Percentiles rank a stretch among this genome's conserved stretches.
phyloP scores from a whole-genome alignment of 2,797 vertebrate genomes.

The Vireo griseus region DNA sequence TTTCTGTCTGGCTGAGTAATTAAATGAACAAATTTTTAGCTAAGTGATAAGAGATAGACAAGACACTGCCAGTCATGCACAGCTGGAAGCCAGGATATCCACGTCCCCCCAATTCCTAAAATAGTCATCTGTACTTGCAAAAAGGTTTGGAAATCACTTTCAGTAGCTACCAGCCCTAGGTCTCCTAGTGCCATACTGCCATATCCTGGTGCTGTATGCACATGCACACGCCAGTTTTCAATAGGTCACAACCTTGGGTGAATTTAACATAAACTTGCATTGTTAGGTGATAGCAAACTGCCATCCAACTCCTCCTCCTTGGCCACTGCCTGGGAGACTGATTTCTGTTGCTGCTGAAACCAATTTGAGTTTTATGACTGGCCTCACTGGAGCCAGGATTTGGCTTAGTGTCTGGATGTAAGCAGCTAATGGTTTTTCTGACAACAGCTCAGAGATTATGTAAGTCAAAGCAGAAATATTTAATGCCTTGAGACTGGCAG shows the following conservation, averaged over 20 bases:
- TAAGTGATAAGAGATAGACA: rapidly evolving
- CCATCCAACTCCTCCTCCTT: neutral
- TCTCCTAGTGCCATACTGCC: neutral
- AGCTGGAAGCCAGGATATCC: neutral
- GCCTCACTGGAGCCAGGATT: conserved; percentile 2
- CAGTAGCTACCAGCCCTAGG: neutral
- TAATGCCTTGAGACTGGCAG: neutral
- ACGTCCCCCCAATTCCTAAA: neutral
- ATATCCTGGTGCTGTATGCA: neutral
- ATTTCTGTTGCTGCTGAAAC: neutral
- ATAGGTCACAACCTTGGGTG: neutral
- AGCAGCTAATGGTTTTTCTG: conserved; percentile 27
- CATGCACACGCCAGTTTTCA: neutral
- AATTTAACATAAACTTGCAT: neutral
- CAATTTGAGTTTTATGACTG: conserved; percentile 6
- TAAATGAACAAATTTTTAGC: conserved; percentile 15
- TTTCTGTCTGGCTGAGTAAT: conserved; percentile 22
- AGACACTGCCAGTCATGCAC: neutral
- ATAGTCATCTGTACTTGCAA: neutral
- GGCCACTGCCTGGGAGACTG: neutral
- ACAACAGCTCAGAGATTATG: neutral
- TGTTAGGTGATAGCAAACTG: neutral
- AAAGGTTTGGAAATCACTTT: neutral
- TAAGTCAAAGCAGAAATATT: neutral
- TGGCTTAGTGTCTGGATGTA: neutral